Conservation (phyloP, 2,113 vertebrate genomes). For the Naja naja region DNA sequence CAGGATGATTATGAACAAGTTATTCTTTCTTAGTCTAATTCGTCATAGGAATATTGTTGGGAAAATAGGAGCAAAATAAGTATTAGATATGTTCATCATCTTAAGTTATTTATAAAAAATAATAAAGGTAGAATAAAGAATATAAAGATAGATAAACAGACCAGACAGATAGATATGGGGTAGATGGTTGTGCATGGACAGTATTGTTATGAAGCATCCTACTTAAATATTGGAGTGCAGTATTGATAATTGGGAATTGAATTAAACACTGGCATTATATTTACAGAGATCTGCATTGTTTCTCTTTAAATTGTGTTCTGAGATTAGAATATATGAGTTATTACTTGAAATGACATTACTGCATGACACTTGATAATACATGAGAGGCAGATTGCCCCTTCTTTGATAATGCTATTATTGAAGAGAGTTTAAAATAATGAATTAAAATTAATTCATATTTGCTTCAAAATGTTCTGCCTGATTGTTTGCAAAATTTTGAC, state of each 20-base stretch:
- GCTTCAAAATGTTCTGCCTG: neutral
- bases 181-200: neutral
- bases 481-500: neutral
- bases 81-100: too few species aligned
- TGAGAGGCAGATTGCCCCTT: neutral
- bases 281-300: neutral
- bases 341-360: neutral
- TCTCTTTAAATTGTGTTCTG: neutral
- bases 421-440: neutral
- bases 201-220: neutral
- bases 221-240: too few species aligned
- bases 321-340: neutral
- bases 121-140: too few species aligned
- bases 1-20: too few species aligned
- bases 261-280: neutral
- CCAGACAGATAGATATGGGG: neutral
- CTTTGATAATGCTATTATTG: neutral
- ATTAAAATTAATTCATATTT: neutral
- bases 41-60: too few species aligned
- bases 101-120: too few species aligned
- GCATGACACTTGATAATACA: neutral
- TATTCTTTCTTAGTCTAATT: too few species aligned
- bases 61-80: too few species aligned
- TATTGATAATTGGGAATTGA: too few species aligned
- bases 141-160: too few species aligned